These are phyloP conservation scores for Petromus typicus DNA, from an alignment of 2,113 vertebrate genomes.

Conservation along the genomic window DNA sequence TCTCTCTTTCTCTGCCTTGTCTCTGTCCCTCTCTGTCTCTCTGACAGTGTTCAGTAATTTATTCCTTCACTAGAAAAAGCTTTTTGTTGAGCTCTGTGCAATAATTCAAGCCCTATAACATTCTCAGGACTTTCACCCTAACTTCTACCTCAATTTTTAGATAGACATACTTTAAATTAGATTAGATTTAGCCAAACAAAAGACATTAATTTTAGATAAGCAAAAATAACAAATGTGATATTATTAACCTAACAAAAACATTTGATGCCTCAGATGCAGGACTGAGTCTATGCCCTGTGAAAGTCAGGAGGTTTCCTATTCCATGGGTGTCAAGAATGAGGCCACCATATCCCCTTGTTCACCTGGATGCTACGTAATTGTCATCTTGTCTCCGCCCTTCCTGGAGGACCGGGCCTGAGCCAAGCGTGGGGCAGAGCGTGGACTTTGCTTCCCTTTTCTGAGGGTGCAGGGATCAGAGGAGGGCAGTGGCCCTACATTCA, in stretches of 20 bases:
- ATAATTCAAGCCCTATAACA: neutral
- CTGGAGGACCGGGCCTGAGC: neutral
- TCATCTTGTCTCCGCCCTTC: neutral
- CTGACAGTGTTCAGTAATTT: neutral
- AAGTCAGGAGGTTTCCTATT: neutral
- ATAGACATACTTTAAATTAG: conserved; percentile 39
- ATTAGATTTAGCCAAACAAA: neutral
- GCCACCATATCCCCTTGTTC: neutral
- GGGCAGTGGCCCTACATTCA: neutral
- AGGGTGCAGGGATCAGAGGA: neutral
- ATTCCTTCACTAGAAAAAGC: neutral
- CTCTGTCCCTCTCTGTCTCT: neutral
- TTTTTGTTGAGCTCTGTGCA: neutral
- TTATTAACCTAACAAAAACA: neutral
- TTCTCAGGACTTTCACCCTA: neutral
- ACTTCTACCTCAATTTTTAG: neutral
- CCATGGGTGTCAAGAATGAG: neutral
- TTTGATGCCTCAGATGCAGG: neutral
- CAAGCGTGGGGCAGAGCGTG: neutral
- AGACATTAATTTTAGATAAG: conserved; percentile 9
- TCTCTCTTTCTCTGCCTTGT: neutral
- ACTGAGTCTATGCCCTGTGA: neutral
- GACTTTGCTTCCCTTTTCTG: neutral
- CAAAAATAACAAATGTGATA: neutral
- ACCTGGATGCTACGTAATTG: neutral